Evolutionary conservation across 2,797 vertebrate species (phyloP).

Genomic region (Gymnocypris eckloni): DNA sequence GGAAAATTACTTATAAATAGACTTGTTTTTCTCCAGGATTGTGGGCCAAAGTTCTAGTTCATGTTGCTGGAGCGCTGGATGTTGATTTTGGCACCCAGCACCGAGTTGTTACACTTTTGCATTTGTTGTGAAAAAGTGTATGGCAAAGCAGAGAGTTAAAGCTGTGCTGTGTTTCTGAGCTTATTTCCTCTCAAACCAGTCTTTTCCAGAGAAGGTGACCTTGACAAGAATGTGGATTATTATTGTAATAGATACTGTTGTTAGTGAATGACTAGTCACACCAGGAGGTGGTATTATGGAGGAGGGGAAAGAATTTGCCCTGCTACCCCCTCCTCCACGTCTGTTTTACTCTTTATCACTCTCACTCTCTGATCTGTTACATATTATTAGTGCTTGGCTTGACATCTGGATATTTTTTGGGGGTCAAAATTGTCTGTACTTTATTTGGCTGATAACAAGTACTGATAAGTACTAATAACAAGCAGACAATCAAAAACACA

Average conservation of each 20-base stretch:
- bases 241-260: slow-evolving; percentile 81
- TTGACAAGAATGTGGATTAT: slow-evolving; percentile 82
- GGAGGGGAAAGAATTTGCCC: slow-evolving; percentile 47
- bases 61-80: slow-evolving; percentile 16
- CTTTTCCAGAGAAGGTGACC: slow-evolving; percentile 71
- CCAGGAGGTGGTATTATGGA: slow-evolving; percentile 57
- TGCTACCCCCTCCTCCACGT: slow-evolving; percentile 16
- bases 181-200: slow-evolving; percentile 51
- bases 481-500: too few species aligned
- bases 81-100: slow-evolving; percentile 24
- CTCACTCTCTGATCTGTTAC: slow-evolving; percentile 8
- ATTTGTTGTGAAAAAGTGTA: slow-evolving; percentile 31
- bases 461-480: too few species aligned
- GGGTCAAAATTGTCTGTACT: too few species aligned
- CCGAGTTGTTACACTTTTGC: slow-evolving; percentile 5
- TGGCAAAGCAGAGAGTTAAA: slow-evolving; percentile 31
- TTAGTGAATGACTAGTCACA: slow-evolving; percentile 74
- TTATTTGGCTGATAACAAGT: too few species aligned
- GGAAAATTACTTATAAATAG: slow-evolving; percentile 32
- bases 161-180: slow-evolving; percentile 32
- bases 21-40: slow-evolving; percentile 34
- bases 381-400: slow-evolving; percentile 41
- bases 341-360: slow-evolving; percentile 20
- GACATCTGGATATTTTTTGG: slow-evolving; percentile 48
- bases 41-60: slow-evolving; percentile 30